These are phyloP conservation scores for Caenorhabditis japonica DNA, from an alignment of 2,888 invertebrate species.

Conservation along the genomic window DNA sequence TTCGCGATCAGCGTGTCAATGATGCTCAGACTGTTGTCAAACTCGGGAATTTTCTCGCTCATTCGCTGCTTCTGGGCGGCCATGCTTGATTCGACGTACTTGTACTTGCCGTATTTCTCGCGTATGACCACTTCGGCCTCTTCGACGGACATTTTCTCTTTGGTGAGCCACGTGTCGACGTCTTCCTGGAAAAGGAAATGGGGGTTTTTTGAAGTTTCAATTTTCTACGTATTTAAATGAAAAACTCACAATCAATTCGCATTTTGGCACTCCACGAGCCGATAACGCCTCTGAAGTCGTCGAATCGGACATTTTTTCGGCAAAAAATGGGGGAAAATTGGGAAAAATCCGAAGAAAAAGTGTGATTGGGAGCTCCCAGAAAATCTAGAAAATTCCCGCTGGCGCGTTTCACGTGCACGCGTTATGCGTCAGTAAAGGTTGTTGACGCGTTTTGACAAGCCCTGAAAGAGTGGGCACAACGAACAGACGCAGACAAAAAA, in stretches of 20 bases:
- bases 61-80: constrained; percentile 45
- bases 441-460: constrained; percentile 10
- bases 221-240: not conserved
- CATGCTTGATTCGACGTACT: constrained; percentile 62
- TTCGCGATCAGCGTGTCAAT: constrained; percentile 84
- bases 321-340: not conserved
- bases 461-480: no score
- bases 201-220: constrained; percentile 7
- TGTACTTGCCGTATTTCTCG: constrained; percentile 65
- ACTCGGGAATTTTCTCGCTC: constrained; percentile 66
- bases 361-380: not conserved
- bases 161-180: constrained; percentile 58
- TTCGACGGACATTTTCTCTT: constrained; percentile 55
- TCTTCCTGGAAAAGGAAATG: constrained; percentile 58
- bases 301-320: constrained; percentile 27
- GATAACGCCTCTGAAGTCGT: constrained; percentile 5
- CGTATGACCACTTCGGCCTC: constrained; percentile 61
- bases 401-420: constrained; percentile 7
- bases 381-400: constrained; percentile 25
- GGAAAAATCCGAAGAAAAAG: constrained; percentile 8
- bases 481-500: not conserved
- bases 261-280: constrained; percentile 42
- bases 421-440: constrained; percentile 1
- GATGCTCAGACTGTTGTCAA: constrained; percentile 82
- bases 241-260: constrained; percentile 47